Conservation (phyloP, 1,140 invertebrate species). For the Drosophila ironensis region DNA sequence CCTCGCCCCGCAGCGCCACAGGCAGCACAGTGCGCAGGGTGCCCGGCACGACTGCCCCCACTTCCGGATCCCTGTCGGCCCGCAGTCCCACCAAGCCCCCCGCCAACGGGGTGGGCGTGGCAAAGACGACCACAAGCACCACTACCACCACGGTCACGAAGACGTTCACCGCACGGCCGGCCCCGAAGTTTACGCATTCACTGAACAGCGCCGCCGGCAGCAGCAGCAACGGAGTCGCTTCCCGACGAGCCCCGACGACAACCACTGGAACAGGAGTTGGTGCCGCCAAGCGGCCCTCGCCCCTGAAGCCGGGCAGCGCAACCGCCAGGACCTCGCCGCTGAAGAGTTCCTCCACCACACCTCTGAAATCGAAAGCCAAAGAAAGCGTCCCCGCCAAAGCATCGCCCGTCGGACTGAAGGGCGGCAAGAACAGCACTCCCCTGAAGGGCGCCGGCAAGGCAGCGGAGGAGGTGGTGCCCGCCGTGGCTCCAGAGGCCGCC, state of each 20-base stretch:
- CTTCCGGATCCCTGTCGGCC: constrained; percentile 23
- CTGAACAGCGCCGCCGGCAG: constrained; percentile 1
- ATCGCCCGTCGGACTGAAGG: constrained; percentile 45
- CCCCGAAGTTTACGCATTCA: constrained; percentile 65
- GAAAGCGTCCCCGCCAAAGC: constrained; percentile 40
- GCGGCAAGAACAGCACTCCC: constrained; percentile 24
- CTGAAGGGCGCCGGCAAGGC: constrained; percentile 22
- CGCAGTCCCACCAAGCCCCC: constrained; percentile 65
- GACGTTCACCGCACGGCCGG: constrained; percentile 74
- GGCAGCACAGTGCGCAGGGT: constrained; percentile 57
- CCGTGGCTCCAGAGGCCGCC: not conserved
- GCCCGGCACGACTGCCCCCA: constrained; percentile 10
- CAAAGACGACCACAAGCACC: constrained; percentile 30
- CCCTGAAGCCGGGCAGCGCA: constrained; percentile 30
- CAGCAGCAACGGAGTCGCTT: constrained; percentile 8
- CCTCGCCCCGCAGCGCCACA: constrained; percentile 52
- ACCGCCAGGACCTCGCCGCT: constrained; percentile 10
- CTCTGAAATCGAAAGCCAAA: constrained; percentile 69
- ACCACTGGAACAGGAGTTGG: constrained; percentile 8
- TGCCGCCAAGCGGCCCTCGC: constrained; percentile 55
- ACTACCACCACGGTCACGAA: constrained; percentile 65
- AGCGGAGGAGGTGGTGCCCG: not conserved
- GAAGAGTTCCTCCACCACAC: constrained; percentile 28
- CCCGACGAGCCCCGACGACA: constrained; percentile 27
- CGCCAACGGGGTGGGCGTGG: constrained; percentile 51